These are phyloP conservation scores for Trinectes maculatus DNA, from an alignment of 2,113 vertebrate genomes.

Conservation along the genomic window DNA sequence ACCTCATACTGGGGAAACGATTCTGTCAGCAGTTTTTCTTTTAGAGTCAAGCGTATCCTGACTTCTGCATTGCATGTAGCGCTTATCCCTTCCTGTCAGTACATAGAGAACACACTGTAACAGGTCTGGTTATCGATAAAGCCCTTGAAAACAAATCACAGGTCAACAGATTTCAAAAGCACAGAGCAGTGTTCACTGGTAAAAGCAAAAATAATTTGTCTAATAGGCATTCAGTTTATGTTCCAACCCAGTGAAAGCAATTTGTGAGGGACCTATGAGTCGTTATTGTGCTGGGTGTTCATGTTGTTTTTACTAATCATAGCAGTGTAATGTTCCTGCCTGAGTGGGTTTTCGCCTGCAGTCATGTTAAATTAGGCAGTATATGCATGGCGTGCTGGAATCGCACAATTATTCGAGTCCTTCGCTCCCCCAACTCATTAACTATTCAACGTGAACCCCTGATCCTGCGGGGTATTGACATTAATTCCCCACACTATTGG, in stretches of 20 bases:
- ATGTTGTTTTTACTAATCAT: conserved; percentile 77
- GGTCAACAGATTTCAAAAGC: conserved; percentile 6
- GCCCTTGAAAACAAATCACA: background rate
- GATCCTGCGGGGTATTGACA: conserved; percentile 80
- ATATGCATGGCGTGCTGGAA: conserved; percentile 62
- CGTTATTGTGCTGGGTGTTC: conserved; percentile 62
- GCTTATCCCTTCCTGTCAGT: background rate
- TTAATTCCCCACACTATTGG: conserved; percentile 69
- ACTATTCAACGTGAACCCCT: conserved; percentile 72
- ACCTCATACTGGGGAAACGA: background rate
- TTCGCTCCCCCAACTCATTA: conserved; percentile 73
- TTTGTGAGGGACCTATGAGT: conserved; percentile 57
- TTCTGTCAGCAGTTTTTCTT: background rate
- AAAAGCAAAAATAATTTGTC: conserved; percentile 40
- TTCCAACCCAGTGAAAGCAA: conserved; percentile 46
- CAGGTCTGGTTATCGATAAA: background rate
- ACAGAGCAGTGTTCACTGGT: conserved; percentile 34
- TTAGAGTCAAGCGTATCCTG: conserved; percentile 4
- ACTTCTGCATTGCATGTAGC: background rate
- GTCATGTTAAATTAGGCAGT: conserved; percentile 75
- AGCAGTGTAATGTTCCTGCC: conserved; percentile 68
- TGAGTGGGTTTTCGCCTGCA: conserved; percentile 66
- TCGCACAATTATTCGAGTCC: conserved; percentile 59
- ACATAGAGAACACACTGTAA: background rate
- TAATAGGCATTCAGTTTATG: conserved; percentile 55